Conservation (phyloP, 2,888 invertebrate species). For the Neocrepidodera transversa region DNA sequence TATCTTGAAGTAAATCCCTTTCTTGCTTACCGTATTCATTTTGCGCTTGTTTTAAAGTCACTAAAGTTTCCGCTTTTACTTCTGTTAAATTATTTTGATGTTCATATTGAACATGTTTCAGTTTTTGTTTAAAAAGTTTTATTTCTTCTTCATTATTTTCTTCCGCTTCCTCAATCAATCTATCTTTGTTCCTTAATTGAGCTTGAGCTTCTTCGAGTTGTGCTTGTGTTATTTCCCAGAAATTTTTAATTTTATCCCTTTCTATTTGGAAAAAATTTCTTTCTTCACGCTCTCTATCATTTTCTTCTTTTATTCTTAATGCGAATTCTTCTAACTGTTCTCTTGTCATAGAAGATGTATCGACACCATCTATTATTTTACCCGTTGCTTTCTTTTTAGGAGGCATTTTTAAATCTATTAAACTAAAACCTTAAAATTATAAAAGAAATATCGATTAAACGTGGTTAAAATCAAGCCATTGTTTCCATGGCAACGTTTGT, state of each 20-base stretch:
- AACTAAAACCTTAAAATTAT: neutral
- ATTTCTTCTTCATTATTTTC: conserved; percentile 88
- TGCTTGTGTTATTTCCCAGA: conserved; percentile 94
- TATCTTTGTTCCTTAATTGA: conserved; percentile 77
- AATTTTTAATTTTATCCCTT: conserved; percentile 90
- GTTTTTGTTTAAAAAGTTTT: conserved; percentile 89
- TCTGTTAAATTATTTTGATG: conserved; percentile 87
- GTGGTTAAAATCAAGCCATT: neutral
- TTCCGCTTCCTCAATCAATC: conserved; percentile 86
- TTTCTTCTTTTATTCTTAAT: conserved; percentile 83
- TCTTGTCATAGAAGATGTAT: conserved; percentile 90
- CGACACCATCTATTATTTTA: conserved; percentile 67
- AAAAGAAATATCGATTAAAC: conserved; percentile 14
- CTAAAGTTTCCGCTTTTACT: conserved; percentile 82
- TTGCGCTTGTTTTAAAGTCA: conserved; percentile 81
- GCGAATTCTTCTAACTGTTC: conserved; percentile 93
- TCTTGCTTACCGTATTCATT: conserved; percentile 85
- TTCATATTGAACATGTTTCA: conserved; percentile 91
- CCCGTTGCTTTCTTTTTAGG: neutral
- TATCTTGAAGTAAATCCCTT: conserved; percentile 76
- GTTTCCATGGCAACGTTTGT: neutral
- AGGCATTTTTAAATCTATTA: neutral
- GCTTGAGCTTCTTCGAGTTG: conserved; percentile 87
- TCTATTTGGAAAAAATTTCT: conserved; percentile 95
- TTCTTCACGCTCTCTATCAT: conserved; percentile 94